Conservation (phyloP, 2,113 vertebrate genomes). For the Pygoscelis adeliae region DNA sequence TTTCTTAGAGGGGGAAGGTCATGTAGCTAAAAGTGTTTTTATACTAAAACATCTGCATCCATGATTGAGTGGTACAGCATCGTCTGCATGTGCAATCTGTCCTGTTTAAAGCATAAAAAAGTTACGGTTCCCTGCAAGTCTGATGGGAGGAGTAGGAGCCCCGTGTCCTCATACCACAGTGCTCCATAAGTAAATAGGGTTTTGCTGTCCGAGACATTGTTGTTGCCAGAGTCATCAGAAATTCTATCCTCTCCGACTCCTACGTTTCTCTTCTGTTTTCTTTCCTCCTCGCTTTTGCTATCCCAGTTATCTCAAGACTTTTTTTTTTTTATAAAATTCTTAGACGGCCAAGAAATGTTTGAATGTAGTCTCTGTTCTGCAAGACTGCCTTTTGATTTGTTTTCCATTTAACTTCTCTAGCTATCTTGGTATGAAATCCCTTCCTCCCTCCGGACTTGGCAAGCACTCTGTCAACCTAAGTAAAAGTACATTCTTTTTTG, state of each 20-base stretch:
- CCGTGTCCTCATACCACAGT: background rate
- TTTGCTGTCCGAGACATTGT: background rate
- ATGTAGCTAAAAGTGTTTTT: background rate
- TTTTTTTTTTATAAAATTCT: background rate
- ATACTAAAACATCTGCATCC: background rate
- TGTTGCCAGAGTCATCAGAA: constrained; percentile 35
- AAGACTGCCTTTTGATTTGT: constrained; percentile 8
- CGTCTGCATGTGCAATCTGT: background rate
- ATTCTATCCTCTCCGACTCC: background rate
- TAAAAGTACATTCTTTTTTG: background rate
- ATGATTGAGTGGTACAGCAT: background rate
- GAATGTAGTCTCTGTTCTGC: constrained; percentile 38
- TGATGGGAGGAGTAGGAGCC: background rate
- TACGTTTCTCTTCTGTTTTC: constrained; percentile 2
- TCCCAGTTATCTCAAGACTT: constrained; percentile 14
- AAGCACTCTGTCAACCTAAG: background rate
- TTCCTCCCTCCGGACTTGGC: background rate
- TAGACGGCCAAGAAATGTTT: background rate
- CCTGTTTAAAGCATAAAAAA: background rate
- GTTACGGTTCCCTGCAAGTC: background rate
- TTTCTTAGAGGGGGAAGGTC: background rate
- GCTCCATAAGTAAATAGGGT: background rate
- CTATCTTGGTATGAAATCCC: constrained; percentile 41
- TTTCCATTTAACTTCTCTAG: constrained; percentile 30
- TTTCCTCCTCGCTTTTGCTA: constrained; percentile 4